Evolutionary conservation across 2,888 invertebrate genomes (phyloP), one percentile per base, ranked within the genome.

Genomic region (Pachymerium ferrugineum): DNA sequence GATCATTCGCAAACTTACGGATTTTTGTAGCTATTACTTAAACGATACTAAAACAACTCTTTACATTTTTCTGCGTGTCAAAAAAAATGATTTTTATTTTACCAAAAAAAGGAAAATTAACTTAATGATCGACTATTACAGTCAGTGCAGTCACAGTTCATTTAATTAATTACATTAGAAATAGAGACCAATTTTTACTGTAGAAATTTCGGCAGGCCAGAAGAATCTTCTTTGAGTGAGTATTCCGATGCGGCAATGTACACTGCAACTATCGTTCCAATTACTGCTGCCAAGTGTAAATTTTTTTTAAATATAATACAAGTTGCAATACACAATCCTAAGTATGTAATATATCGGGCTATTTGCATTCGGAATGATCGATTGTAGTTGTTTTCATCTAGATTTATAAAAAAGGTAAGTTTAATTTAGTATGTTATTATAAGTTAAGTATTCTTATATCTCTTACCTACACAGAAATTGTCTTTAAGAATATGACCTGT

Each of bases 241-340:
- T 94, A 94, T 81, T 94, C 94, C 0, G 94, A 93, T 6, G 90
- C 87, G 0, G 91, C 86, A 78, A 95, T 94, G 81, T 95, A 95
- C 31, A 90, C 81, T 28, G 90, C 88, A 19, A 94, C 94, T 78
- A 89, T 86, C 0, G 91, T 84, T 1, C 94, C 94, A 72, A 95
- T 89, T 70, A 91, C 81, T 74, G 90, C 89, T 10, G 94, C 94
- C 47, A 92, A 84, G 35, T 88, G 85, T 0, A 89, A 87, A 74
- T 91, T 93, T 79, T 89, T 89, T 78, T 93, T 92, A 72, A 94
- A 88, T 79, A 94, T 89, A 74, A 94, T 94, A 78, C 88, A 91
- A 0, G 93, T 92, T 35, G 94, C 92, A 54, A 93, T 83, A 79
- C 93, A 89, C 54, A 95, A 85, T 2, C 94, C 94, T 62, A 91